Evolutionary conservation across 1,140 invertebrate genomes (phyloP), one percentile per base, ranked within the genome.

Genomic region (Drosophila insularis): DNA sequence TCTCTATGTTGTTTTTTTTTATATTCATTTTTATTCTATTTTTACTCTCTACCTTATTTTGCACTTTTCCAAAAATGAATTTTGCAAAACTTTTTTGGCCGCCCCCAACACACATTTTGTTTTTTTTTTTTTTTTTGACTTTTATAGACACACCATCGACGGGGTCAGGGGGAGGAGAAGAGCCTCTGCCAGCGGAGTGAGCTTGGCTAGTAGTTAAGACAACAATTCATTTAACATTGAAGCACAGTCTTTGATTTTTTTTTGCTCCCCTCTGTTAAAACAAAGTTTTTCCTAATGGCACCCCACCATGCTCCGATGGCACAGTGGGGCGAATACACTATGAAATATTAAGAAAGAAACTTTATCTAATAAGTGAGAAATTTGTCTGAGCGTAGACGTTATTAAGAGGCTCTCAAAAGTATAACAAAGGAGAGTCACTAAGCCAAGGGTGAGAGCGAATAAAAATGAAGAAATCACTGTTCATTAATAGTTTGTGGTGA

Each of bases 161-260:
- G 55, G 27, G 4, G 32, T 11, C 10, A 37, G 32, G 19, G 27
- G 35, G 6, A 35, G 10, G 32, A 11, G 8, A 35, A 35, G 32
- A 35, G 32, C 32, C 10, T 37, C 8, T 6, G n/a, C 4, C 5
- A 35, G 23, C 10, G 23, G 11, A 17, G 54, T 58, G 74, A 37
- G 40, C 71, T 68, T 81, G 63, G 87, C 72, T 79, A 72, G 76
- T 79, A 89, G 82, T 89, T 87, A 89, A 87, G 82, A 87, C 82
- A 89, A 89, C 82, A 87, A 87, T 87, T 87, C 82, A 82, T 87
- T 87, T 87, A 87, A 89, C 79, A 87, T 89, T 79, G 79, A 74
- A 82, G 69, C 75, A 68, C 71, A 77, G 72, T 63, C 79, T 58
- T 61, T 39, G 43, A 64, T 64, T 74, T 67, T 74, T 74, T 66